Evolutionary conservation across 1,140 invertebrate genomes (phyloP), one percentile per base, ranked within the genome.

Genomic region (Mylabris phalerata): DNA sequence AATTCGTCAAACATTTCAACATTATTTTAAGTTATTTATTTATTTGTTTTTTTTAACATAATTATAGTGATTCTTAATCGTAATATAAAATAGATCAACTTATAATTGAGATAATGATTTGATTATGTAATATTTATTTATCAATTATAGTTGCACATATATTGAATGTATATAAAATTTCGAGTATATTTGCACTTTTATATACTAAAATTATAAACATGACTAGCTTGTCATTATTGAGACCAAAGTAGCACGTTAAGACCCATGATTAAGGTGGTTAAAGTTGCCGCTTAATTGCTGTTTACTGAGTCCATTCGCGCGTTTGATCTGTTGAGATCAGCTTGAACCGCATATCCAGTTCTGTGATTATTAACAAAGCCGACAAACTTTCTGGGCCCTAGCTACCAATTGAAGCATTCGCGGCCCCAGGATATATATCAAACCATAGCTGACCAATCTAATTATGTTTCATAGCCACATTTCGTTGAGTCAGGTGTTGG

Each of bases 241-340:
- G 61, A 61, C 66, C 69, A 70, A 70, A 71, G 71, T 69, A 71
- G 71, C 67, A 68, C 66, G 66, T 66, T 64, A 62, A 69, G 67
- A 63, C 64, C 65, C 62, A 57, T 72, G 71, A 72, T 72, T 72
- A 72, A 66, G 67, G 67, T 67, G 67, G 69, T 71, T 69, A 68
- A 67, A 70, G 64, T 71, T 66, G 68, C 67, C 69, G 65, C 68
- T 71, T 72, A 72, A 72, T 72, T 72, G 71, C 71, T 72, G 71
- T 73, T 73, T 73, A 73, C 71, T 57, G 64, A 73, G 67, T 63
- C 70, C 64, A 73, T 73, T 73, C 71, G 70, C 71, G 71, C 71
- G 69, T 71, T 73, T 71, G 71, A 73, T 70, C 68, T 71, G 66
- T 66, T 66, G 63, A 65, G 67, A 67, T 70, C 68, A 64, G 63